Evolutionary conservation across 2,888 invertebrate genomes (phyloP).

Genomic region (Laspeyria flexula): DNA sequence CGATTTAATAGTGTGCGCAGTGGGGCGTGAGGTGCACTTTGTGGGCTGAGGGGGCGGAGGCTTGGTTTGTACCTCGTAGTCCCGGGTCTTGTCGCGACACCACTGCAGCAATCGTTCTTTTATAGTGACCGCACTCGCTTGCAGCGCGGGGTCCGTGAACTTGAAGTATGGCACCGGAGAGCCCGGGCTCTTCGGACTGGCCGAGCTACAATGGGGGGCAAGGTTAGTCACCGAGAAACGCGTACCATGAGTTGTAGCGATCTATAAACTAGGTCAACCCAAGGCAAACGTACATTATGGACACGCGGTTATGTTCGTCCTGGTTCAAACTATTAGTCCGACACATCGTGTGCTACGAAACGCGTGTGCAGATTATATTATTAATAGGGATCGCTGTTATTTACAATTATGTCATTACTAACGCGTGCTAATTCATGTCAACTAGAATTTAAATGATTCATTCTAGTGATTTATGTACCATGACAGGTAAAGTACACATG

Average conservation of each 20-base stretch:
- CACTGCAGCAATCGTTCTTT: slow-evolving; percentile 98
- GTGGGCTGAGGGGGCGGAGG: slow-evolving; percentile 46
- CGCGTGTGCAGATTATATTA: slow-evolving; percentile 50
- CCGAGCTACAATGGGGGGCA: slow-evolving; percentile 88
- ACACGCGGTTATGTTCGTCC: slow-evolving; percentile 45
- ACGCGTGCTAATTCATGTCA: slow-evolving; percentile 47
- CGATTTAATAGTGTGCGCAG: slow-evolving; percentile 39
- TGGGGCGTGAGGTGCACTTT: slow-evolving; percentile 44
- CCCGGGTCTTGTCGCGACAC: slow-evolving; percentile 98
- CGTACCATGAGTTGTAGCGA: slow-evolving; percentile 7
- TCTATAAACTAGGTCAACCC: slow-evolving; percentile 1
- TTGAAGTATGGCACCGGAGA: slow-evolving; percentile 92
- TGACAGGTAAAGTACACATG: slow-evolving; percentile 32
- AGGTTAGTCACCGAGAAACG: slow-evolving; percentile 68
- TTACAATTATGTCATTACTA: slow-evolving; percentile 50
- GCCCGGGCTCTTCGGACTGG: slow-evolving; percentile 88
- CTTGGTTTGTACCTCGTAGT: slow-evolving; percentile 94
- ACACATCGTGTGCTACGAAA: slow-evolving; percentile 54
- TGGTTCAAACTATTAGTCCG: slow-evolving; percentile 51
- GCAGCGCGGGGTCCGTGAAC: slow-evolving; percentile 96
- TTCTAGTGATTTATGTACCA: slow-evolving; percentile 29
- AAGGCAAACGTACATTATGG: slow-evolving; percentile 6
- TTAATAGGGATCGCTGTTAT: slow-evolving; percentile 60
- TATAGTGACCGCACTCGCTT: slow-evolving; percentile 96
- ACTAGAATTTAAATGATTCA: slow-evolving; percentile 45